phyloP scores from a whole-genome alignment of 2,797 vertebrate genomes.

The Galago senegalensis region DNA sequence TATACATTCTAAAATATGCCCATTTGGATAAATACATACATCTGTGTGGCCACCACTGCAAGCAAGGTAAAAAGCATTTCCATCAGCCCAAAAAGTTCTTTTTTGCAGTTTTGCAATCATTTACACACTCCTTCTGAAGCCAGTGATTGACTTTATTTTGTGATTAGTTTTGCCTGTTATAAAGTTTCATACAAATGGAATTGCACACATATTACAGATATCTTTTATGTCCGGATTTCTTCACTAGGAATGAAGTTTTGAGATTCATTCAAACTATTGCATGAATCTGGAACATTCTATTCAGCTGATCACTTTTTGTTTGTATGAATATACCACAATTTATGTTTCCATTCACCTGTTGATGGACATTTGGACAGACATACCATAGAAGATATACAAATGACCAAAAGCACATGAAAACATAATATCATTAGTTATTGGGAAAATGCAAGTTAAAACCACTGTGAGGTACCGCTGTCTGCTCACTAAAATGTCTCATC shows the following conservation, averaged over 20 bases:
- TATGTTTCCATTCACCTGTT: background rate
- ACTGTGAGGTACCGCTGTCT: background rate
- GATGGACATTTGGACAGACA: background rate
- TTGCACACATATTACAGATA: background rate
- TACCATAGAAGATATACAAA: background rate
- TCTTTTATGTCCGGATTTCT: background rate
- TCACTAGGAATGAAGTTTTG: background rate
- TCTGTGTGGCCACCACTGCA: background rate
- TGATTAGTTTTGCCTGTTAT: background rate
- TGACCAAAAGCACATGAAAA: slow-evolving; percentile 5
- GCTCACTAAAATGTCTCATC: background rate
- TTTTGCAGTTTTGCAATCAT: background rate
- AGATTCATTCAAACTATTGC: slow-evolving; percentile 11
- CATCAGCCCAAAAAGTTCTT: background rate
- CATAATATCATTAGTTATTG: background rate
- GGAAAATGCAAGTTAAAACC: slow-evolving; percentile 36
- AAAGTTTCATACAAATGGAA: background rate
- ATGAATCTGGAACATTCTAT: background rate
- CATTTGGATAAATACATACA: slow-evolving; percentile 7
- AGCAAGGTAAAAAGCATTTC: background rate
- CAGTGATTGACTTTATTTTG: background rate
- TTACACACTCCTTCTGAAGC: background rate
- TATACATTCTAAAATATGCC: background rate
- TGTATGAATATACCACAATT: background rate
- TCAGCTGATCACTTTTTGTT: background rate